Evolutionary conservation across 1,140 invertebrate species (phyloP), one percentile per base, ranked within the genome.

Genomic region (Zaprionus tsacasi): DNA sequence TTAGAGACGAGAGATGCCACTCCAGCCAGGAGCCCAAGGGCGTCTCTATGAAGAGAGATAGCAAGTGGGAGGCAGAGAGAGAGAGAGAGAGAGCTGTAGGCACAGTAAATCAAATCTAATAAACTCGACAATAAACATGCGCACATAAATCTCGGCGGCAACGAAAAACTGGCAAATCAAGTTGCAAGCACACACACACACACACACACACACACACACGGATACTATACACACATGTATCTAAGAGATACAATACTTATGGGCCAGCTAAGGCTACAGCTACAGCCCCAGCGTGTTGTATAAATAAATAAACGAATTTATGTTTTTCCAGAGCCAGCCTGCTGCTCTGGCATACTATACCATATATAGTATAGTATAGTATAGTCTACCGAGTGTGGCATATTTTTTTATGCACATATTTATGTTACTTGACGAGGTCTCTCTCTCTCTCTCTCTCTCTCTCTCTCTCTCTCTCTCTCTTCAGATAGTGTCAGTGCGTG

Each of bases 31-130:
- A 12, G 68, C 54, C 74, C 63, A 25, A 56, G 59, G 69, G 69
- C 21, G 48, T 60, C 21, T 79, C 75, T 78, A 38, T 36, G 52
- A 60, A 21, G 13, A 35, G 27, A 11, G 13, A 17, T 27, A 27
- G 30, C 7, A 58, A 6, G 33, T 8, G n/a, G 4, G 38, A 6
- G 3, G 6, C 6, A 36, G 6, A 15, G 43, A 59, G 27, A 58
- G 15, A 8, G 33, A 55, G 50, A 72, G 63, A 72, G 69, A 67
- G 67, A 67, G 69, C 71, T 74, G 74, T 83, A 52, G 52, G 78
- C 70, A 63, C 63, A 88, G 83, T 88, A 88, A 88, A 88, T 88
- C 85, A 88, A 88, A 88, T 88, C 83, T 88, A 88, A 88, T 88
- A 88, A 88, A 88, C 83, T 88, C 83, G 74, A 88, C 85, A 88